Evolutionary conservation across 1,140 invertebrate species (phyloP), one percentile per base, ranked within the genome.

Genomic region (Drosophila pachea): DNA sequence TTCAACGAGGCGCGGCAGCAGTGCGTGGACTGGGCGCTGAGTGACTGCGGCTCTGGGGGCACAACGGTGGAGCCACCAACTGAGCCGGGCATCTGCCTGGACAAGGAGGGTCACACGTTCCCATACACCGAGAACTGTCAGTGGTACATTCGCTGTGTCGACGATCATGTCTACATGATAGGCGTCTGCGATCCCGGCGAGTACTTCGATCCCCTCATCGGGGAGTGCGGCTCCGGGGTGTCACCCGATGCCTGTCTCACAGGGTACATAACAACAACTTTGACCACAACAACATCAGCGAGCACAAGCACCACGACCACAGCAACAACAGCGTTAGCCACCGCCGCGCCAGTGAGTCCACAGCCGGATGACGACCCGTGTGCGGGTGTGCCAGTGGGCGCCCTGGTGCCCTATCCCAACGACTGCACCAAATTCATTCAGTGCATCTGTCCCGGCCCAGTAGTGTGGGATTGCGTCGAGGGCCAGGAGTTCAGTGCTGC

Each of bases 391-490:
- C 12, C 45, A 4, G 32, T 38, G 6, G 84, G 79, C 0, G 73
- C 68, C 9, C 48, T 76, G 4, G 74, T 87, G 22, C 74, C 78
- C 4, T 84, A 87, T 76, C 84, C 84, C 0, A 22, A 74, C 5
- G 77, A 87, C 52, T 87, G 84, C 14, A 66, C 68, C 7, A 83
- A 78, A 47, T 87, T 81, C 22, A 73, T 87, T 35, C 14, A 58
- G 4, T 87, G 84, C 7, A 16, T 32, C 0, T 5, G 12, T 0
- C 67, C 76, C 0, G 56, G 16, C 1, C 78, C 83, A 0, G 52
- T 72, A 0, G 56, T 72, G 0, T 72, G 60, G 7, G 38, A 69
- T 50, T 87, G 84, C 35, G 49, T 35, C 0, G 49, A 22, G 3
- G 81, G 76, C 2, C 70, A 81, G n/a, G 73, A 86, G n/a, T 84